Conservation (phyloP, 2,888 invertebrate species). For the Chrysotoxum bicinctum region DNA sequence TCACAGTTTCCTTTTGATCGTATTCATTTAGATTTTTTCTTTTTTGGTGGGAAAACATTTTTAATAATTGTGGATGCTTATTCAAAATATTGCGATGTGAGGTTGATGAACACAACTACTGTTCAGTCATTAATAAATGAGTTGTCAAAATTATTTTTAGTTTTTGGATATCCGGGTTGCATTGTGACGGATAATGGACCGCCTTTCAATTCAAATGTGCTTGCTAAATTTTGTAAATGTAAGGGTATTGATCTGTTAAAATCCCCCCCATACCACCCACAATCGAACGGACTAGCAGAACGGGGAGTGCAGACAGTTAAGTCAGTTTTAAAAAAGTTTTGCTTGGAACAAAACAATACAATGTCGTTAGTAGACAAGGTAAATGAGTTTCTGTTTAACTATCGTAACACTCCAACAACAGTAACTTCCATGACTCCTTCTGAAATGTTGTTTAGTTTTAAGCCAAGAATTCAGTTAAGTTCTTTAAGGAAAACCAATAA, state of each 20-base stretch:
- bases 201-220: conserved; percentile 4
- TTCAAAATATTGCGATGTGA: not conserved
- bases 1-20: not conserved
- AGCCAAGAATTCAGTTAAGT: not conserved
- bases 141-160: not conserved
- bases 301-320: conserved; percentile 13
- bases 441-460: not conserved
- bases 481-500: not conserved
- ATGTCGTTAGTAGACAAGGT: not conserved
- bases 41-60: conserved; percentile 5
- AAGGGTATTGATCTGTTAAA: conserved; percentile 22
- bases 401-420: not conserved
- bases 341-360: conserved; percentile 17
- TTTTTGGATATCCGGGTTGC: conserved; percentile 15
- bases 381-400: not conserved
- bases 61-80: not conserved
- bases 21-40: not conserved
- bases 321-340: conserved; percentile 13
- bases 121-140: not conserved
- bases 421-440: not conserved
- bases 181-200: conserved; percentile 23
- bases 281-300: conserved; percentile 24
- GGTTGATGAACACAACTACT: not conserved
- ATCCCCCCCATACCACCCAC: conserved; percentile 15
- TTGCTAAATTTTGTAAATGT: conserved; percentile 7